phyloP scores from a whole-genome alignment of 92 coral and sea anemone genomes.

The Nematostella vectensis region DNA sequence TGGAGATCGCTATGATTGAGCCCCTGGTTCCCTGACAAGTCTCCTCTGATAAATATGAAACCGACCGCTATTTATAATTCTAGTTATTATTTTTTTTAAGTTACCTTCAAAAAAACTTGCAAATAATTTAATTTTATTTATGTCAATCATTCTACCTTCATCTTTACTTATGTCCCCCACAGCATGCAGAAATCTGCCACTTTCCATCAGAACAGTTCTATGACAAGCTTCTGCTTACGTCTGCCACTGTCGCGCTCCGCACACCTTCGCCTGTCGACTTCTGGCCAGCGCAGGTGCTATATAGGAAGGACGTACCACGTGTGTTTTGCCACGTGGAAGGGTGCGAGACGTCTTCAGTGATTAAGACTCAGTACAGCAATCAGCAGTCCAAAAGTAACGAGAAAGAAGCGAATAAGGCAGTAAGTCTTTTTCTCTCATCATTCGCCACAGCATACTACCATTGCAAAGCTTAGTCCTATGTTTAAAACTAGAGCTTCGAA shows the following conservation, averaged over 20 bases:
- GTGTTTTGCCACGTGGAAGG: constrained; percentile 77
- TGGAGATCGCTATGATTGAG: too few relatives aligned
- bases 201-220: constrained; percentile 72
- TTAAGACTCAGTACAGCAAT: constrained; percentile 50
- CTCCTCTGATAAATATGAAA: too few relatives aligned
- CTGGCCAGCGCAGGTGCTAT: constrained; percentile 39
- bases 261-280: constrained; percentile 16
- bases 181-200: constrained; percentile 61
- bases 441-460: too few relatives aligned
- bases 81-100: too few relatives aligned
- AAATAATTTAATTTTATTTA: too few relatives aligned
- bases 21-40: too few relatives aligned
- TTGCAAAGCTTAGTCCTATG: too few relatives aligned
- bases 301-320: constrained; percentile 17
- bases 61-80: too few relatives aligned
- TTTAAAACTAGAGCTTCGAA: too few relatives aligned
- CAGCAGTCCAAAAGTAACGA: constrained; percentile 64
- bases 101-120: too few relatives aligned
- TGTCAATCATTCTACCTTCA: too few relatives aligned
- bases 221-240: constrained; percentile 38
- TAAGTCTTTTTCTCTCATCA: constrained; percentile 19
- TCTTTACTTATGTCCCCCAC: too few relatives aligned
- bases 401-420: constrained; percentile 57
- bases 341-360: constrained; percentile 43
- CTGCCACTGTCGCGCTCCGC: constrained; percentile 20